A percentile compares a stretch with the other conserved stretches of the same genome.
phyloP scores from a whole-genome alignment of 2,797 vertebrate genomes.

The Squalus acanthias region DNA sequence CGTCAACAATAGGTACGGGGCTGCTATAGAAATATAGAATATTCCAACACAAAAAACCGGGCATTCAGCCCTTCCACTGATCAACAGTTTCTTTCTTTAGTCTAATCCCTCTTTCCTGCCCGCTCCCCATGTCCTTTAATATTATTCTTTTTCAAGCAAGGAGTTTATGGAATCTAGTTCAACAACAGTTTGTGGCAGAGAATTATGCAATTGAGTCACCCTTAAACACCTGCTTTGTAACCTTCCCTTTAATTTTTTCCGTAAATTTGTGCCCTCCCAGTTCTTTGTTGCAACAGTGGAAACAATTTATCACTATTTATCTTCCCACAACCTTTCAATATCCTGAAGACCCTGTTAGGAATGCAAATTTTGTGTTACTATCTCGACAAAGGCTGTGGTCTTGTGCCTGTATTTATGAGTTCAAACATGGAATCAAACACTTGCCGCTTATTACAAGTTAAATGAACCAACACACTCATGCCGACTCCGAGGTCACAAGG shows the following conservation, averaged over 20 bases:
- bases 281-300: not conserved
- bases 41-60: not conserved
- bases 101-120: no score
- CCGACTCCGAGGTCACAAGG: not conserved
- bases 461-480: not conserved
- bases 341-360: not conserved
- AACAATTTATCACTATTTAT: not conserved
- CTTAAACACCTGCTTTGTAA: no score
- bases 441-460: not conserved
- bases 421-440: no score
- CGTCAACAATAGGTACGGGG: not conserved
- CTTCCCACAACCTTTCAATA: not conserved
- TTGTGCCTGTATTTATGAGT: not conserved
- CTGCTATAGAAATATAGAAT: not conserved
- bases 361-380: not conserved
- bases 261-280: not conserved
- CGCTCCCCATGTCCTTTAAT: no score
- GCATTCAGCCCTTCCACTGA: no score
- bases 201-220: no score
- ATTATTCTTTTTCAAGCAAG: no score
- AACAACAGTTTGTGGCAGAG: no score
- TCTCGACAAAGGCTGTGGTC: not conserved
- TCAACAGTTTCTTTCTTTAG: no score
- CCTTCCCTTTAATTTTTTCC: not conserved
- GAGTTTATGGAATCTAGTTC: no score